A percentile compares a stretch with the other conserved stretches of the same genome.
Conservation (phyloP, 2,797 vertebrate genomes). For the Falco berigora region DNA sequence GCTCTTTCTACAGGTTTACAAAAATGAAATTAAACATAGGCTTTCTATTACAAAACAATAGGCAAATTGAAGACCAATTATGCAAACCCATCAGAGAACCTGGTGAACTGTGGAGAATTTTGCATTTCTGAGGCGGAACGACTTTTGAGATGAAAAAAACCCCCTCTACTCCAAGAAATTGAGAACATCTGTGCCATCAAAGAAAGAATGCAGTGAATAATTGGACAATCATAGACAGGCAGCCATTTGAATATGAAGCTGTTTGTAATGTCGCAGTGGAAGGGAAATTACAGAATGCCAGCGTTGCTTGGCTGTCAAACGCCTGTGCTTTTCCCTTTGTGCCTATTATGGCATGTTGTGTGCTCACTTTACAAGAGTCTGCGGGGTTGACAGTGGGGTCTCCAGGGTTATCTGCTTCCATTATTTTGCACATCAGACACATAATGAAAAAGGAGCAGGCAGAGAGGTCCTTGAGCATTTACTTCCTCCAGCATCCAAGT, state of each 20-base stretch:
- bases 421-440: constrained; percentile 5
- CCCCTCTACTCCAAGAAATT: constrained; percentile 71
- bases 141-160: constrained; percentile 70
- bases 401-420: constrained; percentile 11
- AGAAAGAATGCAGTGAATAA: constrained; percentile 74
- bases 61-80: constrained; percentile 79
- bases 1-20: constrained; percentile 72
- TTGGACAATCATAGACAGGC: constrained; percentile 77
- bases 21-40: constrained; percentile 73
- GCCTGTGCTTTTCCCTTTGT: not conserved
- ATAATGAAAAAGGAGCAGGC: not conserved
- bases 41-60: constrained; percentile 77
- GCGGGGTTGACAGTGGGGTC: fast-evolving
- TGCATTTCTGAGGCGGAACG: constrained; percentile 72
- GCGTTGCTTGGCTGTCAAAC: not conserved
- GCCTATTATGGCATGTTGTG: not conserved
- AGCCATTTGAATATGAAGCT: constrained; percentile 70
- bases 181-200: constrained; percentile 79
- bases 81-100: constrained; percentile 72
- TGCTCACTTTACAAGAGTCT: not conserved
- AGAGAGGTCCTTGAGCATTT: constrained; percentile 4
- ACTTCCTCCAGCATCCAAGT: not conserved
- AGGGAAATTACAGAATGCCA: not conserved
- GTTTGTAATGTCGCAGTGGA: constrained; percentile 45
- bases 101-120: constrained; percentile 69